These are phyloP conservation scores for Epirrita christyi DNA, from an alignment of 2,888 invertebrate genomes.

Conservation along the genomic window DNA sequence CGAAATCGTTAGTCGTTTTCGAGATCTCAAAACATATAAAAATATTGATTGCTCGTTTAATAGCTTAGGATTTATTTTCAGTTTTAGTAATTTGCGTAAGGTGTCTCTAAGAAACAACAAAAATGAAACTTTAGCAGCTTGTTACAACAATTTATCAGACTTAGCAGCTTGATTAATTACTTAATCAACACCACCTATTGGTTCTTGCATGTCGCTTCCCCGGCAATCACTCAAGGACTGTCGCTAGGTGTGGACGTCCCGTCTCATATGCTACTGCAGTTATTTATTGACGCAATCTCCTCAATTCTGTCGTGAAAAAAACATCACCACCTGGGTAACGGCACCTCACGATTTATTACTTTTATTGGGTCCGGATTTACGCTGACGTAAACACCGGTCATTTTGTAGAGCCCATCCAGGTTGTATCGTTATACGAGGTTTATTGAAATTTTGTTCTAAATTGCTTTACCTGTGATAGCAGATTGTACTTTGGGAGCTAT, in stretches of 20 bases:
- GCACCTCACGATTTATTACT: conserved; percentile 66
- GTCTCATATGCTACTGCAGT: conserved; percentile 61
- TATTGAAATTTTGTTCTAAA: conserved; percentile 29
- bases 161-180: conserved; percentile 68
- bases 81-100: too few species aligned
- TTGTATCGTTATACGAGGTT: conserved; percentile 36
- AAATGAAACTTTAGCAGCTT: conserved; percentile 26
- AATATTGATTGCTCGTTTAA: too few species aligned
- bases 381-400: conserved; percentile 51
- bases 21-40: too few species aligned
- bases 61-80: too few species aligned
- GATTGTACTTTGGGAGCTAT: conserved; percentile 18
- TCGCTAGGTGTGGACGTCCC: conserved; percentile 60
- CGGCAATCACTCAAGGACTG: conserved; percentile 70
- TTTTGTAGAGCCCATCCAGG: conserved; percentile 41
- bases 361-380: conserved; percentile 64
- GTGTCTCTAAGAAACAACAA: background rate
- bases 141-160: conserved; percentile 40
- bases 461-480: conserved; percentile 21
- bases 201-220: conserved; percentile 62
- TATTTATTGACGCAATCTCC: conserved; percentile 80
- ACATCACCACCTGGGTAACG: conserved; percentile 64
- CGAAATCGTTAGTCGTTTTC: too few species aligned
- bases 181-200: conserved; percentile 77
- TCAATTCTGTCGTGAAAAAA: conserved; percentile 60